phyloP scores from a whole-genome alignment of 2,113 vertebrate species.

The Merops nubicus region DNA sequence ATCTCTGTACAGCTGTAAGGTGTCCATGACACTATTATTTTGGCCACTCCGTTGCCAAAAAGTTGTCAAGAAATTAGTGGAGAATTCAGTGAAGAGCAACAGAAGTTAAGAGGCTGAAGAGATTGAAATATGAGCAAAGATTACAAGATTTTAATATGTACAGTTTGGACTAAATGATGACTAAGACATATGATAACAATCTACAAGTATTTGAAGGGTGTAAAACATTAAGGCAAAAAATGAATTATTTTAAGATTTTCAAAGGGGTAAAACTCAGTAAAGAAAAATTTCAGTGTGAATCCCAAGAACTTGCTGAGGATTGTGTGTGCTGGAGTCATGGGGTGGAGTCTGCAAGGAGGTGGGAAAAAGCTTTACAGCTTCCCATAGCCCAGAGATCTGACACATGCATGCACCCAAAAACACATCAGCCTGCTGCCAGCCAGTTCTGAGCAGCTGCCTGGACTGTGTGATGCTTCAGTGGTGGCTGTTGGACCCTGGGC shows the following conservation, averaged over 20 bases:
- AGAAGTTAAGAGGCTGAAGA: slow-evolving; percentile 69
- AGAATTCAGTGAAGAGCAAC: slow-evolving; percentile 59
- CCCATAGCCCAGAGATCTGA: background rate
- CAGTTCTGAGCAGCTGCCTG: background rate
- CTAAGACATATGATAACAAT: slow-evolving; percentile 71
- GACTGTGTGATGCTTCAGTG: background rate
- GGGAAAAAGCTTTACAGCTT: background rate
- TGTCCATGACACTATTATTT: slow-evolving; percentile 65
- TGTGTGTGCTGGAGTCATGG: background rate
- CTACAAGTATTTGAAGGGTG: slow-evolving; percentile 70
- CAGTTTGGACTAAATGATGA: slow-evolving; percentile 69
- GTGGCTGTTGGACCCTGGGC: background rate
- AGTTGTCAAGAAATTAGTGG: slow-evolving; percentile 65
- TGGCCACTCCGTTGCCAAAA: slow-evolving; percentile 67
- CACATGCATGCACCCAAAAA: accelerated
- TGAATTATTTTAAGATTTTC: slow-evolving; percentile 59
- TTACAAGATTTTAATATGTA: slow-evolving; percentile 69
- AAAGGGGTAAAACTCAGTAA: slow-evolving; percentile 41
- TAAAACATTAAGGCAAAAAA: slow-evolving; percentile 61
- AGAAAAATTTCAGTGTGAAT: slow-evolving; percentile 49
- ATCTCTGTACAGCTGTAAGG: slow-evolving; percentile 57
- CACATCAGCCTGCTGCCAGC: background rate
- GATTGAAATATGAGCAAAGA: slow-evolving; percentile 70
- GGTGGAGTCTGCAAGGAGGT: background rate
- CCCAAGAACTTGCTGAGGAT: slow-evolving; percentile 1